Evolutionary conservation across 2,113 vertebrate genomes (phyloP).

Genomic region (Boulengeromyrus knoepffleri): DNA sequence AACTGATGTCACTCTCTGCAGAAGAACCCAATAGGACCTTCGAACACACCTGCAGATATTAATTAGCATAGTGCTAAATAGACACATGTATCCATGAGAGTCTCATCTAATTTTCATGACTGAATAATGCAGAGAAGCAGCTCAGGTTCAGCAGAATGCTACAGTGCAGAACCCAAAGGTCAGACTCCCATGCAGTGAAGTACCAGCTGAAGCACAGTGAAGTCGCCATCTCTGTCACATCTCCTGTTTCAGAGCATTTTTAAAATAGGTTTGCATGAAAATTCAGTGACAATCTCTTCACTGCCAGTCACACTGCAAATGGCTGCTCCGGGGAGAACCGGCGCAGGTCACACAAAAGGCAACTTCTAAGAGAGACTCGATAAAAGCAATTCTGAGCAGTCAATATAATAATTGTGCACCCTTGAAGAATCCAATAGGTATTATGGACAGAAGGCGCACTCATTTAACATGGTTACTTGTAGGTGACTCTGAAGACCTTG

Average conservation of each 20-base stretch:
- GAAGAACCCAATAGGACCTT: not conserved
- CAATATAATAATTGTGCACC: slow-evolving; percentile 18
- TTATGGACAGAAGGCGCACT: slow-evolving; percentile 9
- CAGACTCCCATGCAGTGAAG: not conserved
- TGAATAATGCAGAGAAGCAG: not conserved
- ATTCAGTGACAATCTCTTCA: not conserved
- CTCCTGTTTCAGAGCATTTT: not conserved
- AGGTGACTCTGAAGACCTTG: slow-evolving; percentile 5
- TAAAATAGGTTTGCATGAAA: not conserved
- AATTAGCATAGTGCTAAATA: not conserved
- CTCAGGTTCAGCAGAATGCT: not conserved
- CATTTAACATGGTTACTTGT: slow-evolving; percentile 16
- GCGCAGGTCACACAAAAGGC: slow-evolving; percentile 1
- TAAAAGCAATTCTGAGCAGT: slow-evolving; percentile 19
- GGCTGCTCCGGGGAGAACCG: not conserved
- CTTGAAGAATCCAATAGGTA: slow-evolving; percentile 21
- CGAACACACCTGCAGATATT: not conserved
- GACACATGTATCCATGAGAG: not conserved
- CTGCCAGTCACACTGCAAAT: not conserved
- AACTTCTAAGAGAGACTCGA: slow-evolving; percentile 4
- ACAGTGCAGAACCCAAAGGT: not conserved
- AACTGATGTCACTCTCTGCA: not conserved
- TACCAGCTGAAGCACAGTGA: not conserved
- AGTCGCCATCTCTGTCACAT: not conserved
- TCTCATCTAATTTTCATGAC: not conserved